These are phyloP conservation scores for Vandiemenella viatica DNA, from an alignment of 2,888 invertebrate species.

Conservation along the genomic window DNA sequence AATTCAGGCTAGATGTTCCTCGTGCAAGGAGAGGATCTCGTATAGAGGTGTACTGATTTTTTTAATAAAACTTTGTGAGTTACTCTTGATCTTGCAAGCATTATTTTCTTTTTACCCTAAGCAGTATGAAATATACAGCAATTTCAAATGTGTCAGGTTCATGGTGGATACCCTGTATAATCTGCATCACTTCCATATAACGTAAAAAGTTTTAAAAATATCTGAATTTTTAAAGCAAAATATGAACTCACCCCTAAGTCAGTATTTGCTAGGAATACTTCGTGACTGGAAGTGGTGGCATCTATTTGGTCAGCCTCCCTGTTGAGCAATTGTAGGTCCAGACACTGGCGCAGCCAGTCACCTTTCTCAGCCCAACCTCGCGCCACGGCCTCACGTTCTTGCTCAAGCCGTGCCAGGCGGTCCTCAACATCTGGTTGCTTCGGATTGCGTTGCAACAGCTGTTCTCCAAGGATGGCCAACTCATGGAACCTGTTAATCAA, in stretches of 20 bases:
- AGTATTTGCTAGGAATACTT: slow-evolving; percentile 79
- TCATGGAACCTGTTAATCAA: slow-evolving; percentile 66
- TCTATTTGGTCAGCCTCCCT: slow-evolving; percentile 95
- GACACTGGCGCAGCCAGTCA: slow-evolving; percentile 68
- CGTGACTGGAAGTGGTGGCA: slow-evolving; percentile 84
- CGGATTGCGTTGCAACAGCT: slow-evolving; percentile 59
- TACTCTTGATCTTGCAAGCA: no score
- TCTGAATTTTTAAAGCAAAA: neutral
- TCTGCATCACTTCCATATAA: no score
- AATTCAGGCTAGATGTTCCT: no score
- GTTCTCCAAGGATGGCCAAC: slow-evolving; percentile 51
- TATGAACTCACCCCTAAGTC: slow-evolving; percentile 58
- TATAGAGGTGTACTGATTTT: no score
- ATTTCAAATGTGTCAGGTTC: no score
- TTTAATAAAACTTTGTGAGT: no score
- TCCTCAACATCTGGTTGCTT: slow-evolving; percentile 59
- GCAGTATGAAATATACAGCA: no score
- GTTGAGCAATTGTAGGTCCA: slow-evolving; percentile 82
- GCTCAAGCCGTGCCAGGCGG: slow-evolving; percentile 52
- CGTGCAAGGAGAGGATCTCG: no score
- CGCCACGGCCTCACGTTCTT: slow-evolving; percentile 59
- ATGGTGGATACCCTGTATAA: no score
- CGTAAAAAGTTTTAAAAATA: no score
- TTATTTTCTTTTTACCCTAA: no score
- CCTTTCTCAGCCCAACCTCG: slow-evolving; percentile 77